Evolutionary conservation across 2,888 invertebrate genomes (phyloP).

Genomic region (Phasia obesa): DNA sequence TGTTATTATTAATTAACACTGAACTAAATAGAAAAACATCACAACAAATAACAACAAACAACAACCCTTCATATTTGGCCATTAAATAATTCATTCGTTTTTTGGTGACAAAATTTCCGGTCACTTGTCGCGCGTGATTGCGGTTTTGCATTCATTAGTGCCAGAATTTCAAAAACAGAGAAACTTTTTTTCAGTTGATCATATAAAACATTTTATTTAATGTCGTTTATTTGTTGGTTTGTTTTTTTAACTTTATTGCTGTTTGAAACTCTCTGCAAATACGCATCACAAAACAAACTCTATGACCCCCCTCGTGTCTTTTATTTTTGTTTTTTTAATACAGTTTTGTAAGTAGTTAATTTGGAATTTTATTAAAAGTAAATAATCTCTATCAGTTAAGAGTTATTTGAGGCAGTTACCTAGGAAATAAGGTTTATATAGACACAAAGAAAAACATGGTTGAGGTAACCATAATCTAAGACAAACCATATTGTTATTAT

Average conservation of each 20-base stretch:
- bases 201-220: conserved; percentile 7
- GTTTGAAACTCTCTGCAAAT: conserved; percentile 36
- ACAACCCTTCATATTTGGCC: conserved; percentile 54
- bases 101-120: conserved; percentile 71
- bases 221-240: not conserved
- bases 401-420: no score
- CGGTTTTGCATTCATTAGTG: conserved; percentile 65
- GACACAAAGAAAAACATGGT: no score
- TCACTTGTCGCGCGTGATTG: conserved; percentile 71
- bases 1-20: conserved; percentile 65
- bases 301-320: conserved; percentile 45
- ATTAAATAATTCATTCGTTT: conserved; percentile 53
- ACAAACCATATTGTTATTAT: no score
- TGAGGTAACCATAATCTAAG: no score
- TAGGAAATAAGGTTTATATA: no score
- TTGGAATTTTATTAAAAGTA: not conserved
- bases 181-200: not conserved
- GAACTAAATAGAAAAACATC: conserved; percentile 54
- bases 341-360: not conserved
- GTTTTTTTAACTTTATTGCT: conserved; percentile 5
- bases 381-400: no score
- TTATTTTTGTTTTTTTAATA: not conserved
- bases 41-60: no score
- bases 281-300: conserved; percentile 40
- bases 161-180: conserved; percentile 7